phyloP scores from a whole-genome alignment of 2,888 invertebrate genomes.

The Polydrusus pterygomalis region DNA sequence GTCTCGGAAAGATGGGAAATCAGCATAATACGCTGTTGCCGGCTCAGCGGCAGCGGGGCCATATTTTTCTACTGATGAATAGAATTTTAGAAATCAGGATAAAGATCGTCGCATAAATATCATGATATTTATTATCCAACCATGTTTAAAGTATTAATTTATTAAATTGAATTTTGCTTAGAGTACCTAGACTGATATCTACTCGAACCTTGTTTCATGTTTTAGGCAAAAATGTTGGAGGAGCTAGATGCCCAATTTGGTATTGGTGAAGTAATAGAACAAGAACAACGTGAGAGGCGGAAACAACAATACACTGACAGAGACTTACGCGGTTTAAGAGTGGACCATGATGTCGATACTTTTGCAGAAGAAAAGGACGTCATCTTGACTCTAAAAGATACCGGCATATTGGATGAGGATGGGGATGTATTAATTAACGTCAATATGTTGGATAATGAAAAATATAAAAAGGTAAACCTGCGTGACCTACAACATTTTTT shows the following conservation, averaged over 20 bases:
- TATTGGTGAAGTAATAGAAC: conserved; percentile 87
- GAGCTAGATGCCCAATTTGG: conserved; percentile 97
- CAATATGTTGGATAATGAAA: conserved; percentile 90
- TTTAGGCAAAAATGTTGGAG: conserved; percentile 92
- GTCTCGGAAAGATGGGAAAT: too few species aligned
- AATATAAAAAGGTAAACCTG: conserved; percentile 80
- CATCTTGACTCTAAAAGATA: conserved; percentile 95
- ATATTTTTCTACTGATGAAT: too few species aligned
- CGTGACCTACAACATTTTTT: neutral
- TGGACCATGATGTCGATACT: conserved; percentile 85
- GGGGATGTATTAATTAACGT: conserved; percentile 94
- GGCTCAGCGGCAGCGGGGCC: too few species aligned
- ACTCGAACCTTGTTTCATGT: neutral
- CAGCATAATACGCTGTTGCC: too few species aligned
- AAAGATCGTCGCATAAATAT: too few species aligned
- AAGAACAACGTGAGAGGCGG: conserved; percentile 79
- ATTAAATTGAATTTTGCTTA: too few species aligned
- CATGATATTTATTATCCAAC: too few species aligned
- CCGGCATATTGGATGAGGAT: conserved; percentile 88
- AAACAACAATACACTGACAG: conserved; percentile 79
- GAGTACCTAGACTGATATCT: too few species aligned
- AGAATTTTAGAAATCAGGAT: too few species aligned
- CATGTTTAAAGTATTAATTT: too few species aligned
- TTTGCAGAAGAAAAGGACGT: conserved; percentile 87
- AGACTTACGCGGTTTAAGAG: conserved; percentile 87